These are phyloP conservation scores for Anniella stebbinsi DNA, from an alignment of 2,797 vertebrate genomes.

Conservation along the genomic window DNA sequence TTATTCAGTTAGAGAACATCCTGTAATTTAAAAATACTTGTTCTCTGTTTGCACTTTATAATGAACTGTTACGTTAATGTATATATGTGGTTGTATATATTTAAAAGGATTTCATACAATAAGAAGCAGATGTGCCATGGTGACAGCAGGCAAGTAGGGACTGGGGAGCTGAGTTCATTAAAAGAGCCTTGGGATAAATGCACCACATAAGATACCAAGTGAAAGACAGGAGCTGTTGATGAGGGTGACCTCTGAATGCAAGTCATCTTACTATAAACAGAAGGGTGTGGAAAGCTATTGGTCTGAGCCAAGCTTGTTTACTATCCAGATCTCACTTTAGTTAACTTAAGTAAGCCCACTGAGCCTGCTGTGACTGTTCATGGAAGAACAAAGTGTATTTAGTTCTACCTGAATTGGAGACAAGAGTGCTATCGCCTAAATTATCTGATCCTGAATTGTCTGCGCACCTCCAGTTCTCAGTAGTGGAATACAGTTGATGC, in stretches of 20 bases:
- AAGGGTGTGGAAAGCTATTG: conserved; percentile 81
- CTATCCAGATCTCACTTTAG: conserved; percentile 77
- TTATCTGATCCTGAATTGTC: conserved; percentile 49
- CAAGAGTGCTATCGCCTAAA: conserved; percentile 51
- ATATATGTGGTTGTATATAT: conserved; percentile 38
- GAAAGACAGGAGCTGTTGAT: conserved; percentile 81
- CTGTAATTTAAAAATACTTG: conserved; percentile 44
- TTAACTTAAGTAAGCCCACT: conserved; percentile 76
- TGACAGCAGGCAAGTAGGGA: conserved; percentile 78
- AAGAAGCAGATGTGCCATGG: conserved; percentile 75
- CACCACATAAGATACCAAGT: conserved; percentile 75
- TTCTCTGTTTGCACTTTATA: conserved; percentile 32
- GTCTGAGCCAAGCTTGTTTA: conserved; percentile 79
- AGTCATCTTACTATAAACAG: conserved; percentile 85
- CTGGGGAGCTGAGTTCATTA: conserved; percentile 74
- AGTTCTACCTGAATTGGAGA: conserved; percentile 66
- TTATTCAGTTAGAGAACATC: neutral
- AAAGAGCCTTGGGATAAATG: conserved; percentile 77
- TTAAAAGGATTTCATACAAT: conserved; percentile 56
- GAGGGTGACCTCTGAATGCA: conserved; percentile 81
- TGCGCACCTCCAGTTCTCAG: conserved; percentile 49
- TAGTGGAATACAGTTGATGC: conserved; percentile 66
- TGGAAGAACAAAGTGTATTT: conserved; percentile 72
- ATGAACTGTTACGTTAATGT: conserved; percentile 17
- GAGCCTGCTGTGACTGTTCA: conserved; percentile 64